These are phyloP conservation scores for Dicrurus megarhynchus DNA, from an alignment of 2,113 vertebrate species.

Conservation along the genomic window DNA sequence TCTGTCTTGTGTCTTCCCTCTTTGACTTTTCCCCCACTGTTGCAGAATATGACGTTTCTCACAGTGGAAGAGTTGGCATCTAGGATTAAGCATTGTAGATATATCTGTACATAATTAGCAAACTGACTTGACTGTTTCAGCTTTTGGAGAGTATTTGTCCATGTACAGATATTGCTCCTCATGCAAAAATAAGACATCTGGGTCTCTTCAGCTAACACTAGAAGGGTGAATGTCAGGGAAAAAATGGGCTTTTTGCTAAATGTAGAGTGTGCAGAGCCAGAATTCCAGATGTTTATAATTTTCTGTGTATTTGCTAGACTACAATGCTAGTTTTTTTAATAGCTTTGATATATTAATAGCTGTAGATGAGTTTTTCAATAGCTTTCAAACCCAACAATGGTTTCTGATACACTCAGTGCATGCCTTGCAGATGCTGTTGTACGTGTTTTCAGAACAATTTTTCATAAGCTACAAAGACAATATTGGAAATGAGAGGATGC, in stretches of 20 bases:
- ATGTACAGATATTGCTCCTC: neutral
- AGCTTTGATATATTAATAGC: neutral
- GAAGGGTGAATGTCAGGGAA: neutral
- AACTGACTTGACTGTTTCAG: neutral
- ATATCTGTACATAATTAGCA: neutral
- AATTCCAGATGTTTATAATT: conserved; percentile 19
- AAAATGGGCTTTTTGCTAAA: neutral
- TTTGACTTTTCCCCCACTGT: neutral
- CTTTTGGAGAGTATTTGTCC: neutral
- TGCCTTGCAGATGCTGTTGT: neutral
- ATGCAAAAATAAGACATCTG: neutral
- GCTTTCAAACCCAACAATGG: neutral
- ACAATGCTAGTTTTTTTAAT: neutral
- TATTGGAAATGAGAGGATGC: neutral
- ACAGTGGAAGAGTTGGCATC: neutral
- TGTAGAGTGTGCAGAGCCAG: neutral
- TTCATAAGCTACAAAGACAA: neutral
- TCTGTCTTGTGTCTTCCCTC: neutral
- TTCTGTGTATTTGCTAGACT: neutral
- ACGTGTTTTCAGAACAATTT: neutral
- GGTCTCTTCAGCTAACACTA: neutral
- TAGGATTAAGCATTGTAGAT: neutral
- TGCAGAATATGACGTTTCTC: neutral
- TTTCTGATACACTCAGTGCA: neutral
- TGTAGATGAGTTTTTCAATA: neutral